Percentiles rank a stretch among this genome's conserved stretches.
Evolutionary conservation across 2,888 invertebrate species (phyloP).

Genomic region (Julus scanicus): DNA sequence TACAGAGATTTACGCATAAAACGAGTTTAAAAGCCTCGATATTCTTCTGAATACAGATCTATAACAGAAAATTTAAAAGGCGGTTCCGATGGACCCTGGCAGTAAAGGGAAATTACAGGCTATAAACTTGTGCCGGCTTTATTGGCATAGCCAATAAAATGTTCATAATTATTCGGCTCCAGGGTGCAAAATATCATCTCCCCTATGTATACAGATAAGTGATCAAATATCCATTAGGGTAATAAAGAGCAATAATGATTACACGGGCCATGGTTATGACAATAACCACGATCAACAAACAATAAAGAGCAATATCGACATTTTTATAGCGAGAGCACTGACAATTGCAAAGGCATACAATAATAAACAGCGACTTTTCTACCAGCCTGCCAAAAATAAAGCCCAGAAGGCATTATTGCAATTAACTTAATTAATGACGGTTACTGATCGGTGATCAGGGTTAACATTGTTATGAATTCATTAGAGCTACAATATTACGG

Average conservation of each 20-base stretch:
- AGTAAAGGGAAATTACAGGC: constrained; percentile 25
- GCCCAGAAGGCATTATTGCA: not conserved
- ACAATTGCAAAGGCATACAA: not conserved
- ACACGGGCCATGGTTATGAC: not conserved
- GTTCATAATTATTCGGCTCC: constrained; percentile 14
- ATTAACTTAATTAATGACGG: not conserved
- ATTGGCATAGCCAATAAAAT: not conserved
- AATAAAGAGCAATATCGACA: not conserved
- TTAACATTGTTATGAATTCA: not conserved
- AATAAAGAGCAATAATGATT: constrained; percentile 8
- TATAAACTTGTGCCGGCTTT: not conserved
- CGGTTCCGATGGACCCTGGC: not conserved
- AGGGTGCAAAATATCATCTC: not conserved
- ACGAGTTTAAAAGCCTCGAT: not conserved
- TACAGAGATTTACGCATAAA: not conserved
- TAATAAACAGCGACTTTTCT: not conserved
- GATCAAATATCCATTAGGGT: constrained; percentile 37
- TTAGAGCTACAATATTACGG: too few species aligned
- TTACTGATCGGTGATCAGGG: not conserved
- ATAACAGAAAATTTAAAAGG: not conserved
- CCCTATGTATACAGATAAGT: not conserved
- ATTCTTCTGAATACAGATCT: not conserved
- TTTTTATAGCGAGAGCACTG: constrained; percentile 10
- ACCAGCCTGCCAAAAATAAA: not conserved
- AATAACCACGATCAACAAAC: constrained; percentile 39